Conservation (phyloP, 2,113 vertebrate species). For the Oceanites oceanicus region DNA sequence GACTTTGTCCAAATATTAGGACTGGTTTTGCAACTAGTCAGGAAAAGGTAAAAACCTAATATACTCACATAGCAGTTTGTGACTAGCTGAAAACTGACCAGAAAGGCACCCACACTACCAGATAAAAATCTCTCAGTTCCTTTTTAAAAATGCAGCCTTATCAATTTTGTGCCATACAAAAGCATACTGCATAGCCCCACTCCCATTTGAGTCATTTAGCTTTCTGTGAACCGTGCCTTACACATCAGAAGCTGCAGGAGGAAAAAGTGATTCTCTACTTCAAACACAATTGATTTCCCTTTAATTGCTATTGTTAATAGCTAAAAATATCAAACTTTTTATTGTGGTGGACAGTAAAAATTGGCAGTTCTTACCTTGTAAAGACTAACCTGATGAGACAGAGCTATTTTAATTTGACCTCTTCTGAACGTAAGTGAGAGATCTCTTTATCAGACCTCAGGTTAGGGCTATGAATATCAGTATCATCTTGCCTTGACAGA, state of each 20-base stretch:
- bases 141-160: background rate
- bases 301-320: background rate
- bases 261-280: rapidly evolving
- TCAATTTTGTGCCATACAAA: background rate
- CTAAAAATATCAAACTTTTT: background rate
- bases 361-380: background rate
- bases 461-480: background rate
- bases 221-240: background rate
- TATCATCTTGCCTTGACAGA: background rate
- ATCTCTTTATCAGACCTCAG: background rate
- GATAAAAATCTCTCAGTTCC: background rate
- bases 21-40: background rate
- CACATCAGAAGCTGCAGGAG: background rate
- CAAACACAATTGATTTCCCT: background rate
- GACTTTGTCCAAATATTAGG: background rate
- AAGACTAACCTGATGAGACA: background rate
- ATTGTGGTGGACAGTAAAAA: background rate
- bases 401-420: background rate
- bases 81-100: background rate
- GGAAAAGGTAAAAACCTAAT: background rate
- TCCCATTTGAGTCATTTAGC: background rate
- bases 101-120: background rate
- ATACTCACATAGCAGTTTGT: rapidly evolving
- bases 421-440: background rate
- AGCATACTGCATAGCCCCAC: background rate